These are phyloP conservation scores for Seira sanloemensis DNA, from an alignment of 2,888 invertebrate species.

Conservation along the genomic window DNA sequence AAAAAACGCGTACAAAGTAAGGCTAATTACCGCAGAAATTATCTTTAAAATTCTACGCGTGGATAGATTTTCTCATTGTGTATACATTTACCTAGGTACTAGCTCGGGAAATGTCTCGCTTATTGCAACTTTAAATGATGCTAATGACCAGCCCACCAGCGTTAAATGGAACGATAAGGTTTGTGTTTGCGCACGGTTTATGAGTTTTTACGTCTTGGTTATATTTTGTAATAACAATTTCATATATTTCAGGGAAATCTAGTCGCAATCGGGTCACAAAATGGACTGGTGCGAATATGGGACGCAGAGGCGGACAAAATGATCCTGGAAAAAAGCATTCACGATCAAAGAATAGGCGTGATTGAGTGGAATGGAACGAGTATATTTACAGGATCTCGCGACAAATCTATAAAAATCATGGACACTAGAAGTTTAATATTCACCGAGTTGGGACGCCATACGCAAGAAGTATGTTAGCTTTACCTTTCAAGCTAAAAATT, in stretches of 20 bases:
- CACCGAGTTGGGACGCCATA: conserved; percentile 91
- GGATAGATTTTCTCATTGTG: too few relatives aligned
- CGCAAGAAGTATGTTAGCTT: conserved; percentile 89
- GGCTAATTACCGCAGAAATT: too few relatives aligned
- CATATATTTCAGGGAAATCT: conserved; percentile 94
- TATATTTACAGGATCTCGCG: conserved; percentile 95
- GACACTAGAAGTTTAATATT: conserved; percentile 85
- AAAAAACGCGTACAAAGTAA: conserved; percentile 95
- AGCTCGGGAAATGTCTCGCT: conserved; percentile 98
- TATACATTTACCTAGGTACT: conserved; percentile 99
- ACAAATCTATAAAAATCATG: conserved; percentile 90
- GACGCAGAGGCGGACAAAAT: conserved; percentile 94
- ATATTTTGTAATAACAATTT: too few relatives aligned
- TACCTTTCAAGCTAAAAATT: conserved; percentile 4
- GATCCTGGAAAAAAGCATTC: conserved; percentile 92
- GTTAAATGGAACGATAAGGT: conserved; percentile 97
- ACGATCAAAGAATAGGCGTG: conserved; percentile 94
- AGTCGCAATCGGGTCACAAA: conserved; percentile 98
- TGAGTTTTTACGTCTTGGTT: too few relatives aligned
- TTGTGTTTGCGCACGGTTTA: too few relatives aligned
- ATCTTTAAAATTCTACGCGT: too few relatives aligned
- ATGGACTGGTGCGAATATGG: conserved; percentile 98
- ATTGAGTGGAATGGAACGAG: conserved; percentile 99
- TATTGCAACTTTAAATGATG: conserved; percentile 94
- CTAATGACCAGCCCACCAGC: conserved; percentile 96